Base-by-base conservation (phyloP, 2,113 vertebrate species). In the Ceratotherium simum region DNA sequence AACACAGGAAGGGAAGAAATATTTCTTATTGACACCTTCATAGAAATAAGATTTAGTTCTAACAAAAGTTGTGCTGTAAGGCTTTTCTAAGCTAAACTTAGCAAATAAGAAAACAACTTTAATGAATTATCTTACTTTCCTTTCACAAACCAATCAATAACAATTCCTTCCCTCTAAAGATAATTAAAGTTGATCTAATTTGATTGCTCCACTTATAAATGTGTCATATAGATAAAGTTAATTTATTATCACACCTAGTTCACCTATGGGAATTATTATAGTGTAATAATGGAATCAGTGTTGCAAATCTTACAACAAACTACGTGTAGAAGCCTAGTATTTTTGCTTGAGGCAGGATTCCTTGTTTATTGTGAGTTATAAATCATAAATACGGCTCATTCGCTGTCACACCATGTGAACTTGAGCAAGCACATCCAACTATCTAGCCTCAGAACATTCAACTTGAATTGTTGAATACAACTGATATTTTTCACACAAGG, bases 181-280 rank as follows among this genome's bases (percentile, higher is more conserved):
- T 97, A 96, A 98, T 98, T 97, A 97, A 96, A 96, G 87, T 80
- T 96, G 92, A 97, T 97, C 65, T 97, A 95, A 97, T 97, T 98
- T 95, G 92, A 97, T 96, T 97, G 70, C 48, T 96, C 96, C 92
- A 88, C 92, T 97, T 95, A 96, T 65, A 97, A 96, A 92, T 64
- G 87, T 95, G 92, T 90, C 94, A 96, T 95, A 46, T 94, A 97
- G 97, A 96, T 97, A 95, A 96, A 96, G 90, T 97, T 96, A 98
- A 97, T 96, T 97, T 97, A 89, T 95, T 96, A 91, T 96, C 17
- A 80, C 39, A 96, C n/a, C 60, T 89, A 80, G 9, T 83, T 93
- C 48, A 92, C 79, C 78, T 95, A 13, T 95, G 83, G 79, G 86
- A 81, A 96, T 96, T 89, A 64, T 93, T 90, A 80, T 73, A 42